Percentiles rank a stretch among this genome's conserved stretches.
These are phyloP conservation scores for Platycheirus rosarum DNA, from an alignment of 2,888 invertebrate species.

Conservation along the genomic window DNA sequence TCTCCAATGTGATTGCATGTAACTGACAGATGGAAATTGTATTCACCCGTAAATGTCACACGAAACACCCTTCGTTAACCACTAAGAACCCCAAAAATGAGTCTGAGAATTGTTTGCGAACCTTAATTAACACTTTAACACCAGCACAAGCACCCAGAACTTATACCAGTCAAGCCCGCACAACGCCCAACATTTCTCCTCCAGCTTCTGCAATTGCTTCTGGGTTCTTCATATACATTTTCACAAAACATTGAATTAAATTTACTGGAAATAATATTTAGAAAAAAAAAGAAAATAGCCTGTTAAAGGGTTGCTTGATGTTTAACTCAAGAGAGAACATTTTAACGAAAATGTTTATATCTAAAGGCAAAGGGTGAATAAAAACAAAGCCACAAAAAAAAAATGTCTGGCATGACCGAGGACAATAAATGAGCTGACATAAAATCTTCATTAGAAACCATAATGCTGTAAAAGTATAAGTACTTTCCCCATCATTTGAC, in stretches of 20 bases:
- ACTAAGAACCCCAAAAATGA: slow-evolving; percentile 40
- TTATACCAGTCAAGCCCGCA: background rate
- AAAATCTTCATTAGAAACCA: slow-evolving; percentile 42
- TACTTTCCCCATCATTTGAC: slow-evolving; percentile 35
- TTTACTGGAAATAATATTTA: slow-evolving; percentile 28
- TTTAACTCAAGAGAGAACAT: slow-evolving; percentile 18
- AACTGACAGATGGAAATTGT: slow-evolving; percentile 21
- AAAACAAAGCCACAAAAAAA: background rate
- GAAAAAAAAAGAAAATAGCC: background rate
- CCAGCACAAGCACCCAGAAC: slow-evolving; percentile 14
- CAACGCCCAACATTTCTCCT: slow-evolving; percentile 18
- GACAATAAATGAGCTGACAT: slow-evolving; percentile 33
- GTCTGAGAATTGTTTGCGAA: slow-evolving; percentile 44
- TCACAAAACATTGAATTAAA: slow-evolving; percentile 42
- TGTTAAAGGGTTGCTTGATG: slow-evolving; percentile 23
- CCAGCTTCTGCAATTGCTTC: slow-evolving; percentile 59
- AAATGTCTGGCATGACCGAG: slow-evolving; percentile 13
- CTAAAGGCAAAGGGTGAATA: background rate
- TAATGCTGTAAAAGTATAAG: slow-evolving; percentile 26
- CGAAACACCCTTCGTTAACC: slow-evolving; percentile 35
- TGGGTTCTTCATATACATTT: slow-evolving; percentile 42
- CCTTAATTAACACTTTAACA: slow-evolving; percentile 62
- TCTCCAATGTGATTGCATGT: background rate
- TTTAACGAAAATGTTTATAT: slow-evolving; percentile 25
- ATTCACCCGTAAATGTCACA: slow-evolving; percentile 20